Evolutionary conservation across 2,888 invertebrate genomes (phyloP).

Genomic region (Drosophila antonietae): DNA sequence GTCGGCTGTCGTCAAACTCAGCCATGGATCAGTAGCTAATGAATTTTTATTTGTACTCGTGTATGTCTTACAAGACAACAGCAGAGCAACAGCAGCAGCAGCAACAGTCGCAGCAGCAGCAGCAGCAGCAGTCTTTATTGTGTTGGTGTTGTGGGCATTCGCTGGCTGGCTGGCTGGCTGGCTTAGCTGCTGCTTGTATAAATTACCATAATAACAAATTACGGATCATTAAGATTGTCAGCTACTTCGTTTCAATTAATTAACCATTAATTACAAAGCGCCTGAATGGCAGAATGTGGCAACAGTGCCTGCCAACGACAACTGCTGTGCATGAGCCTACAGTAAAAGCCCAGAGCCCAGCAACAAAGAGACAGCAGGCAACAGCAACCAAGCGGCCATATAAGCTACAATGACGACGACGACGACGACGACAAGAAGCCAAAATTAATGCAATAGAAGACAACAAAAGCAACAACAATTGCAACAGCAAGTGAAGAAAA

Average conservation of each 20-base stretch:
- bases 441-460: conserved; percentile 80
- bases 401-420: conserved; percentile 51
- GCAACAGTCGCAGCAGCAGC: conserved; percentile 13
- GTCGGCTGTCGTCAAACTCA: conserved; percentile 77
- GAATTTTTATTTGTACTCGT: conserved; percentile 76
- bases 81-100: conserved; percentile 41
- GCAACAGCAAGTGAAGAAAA: conserved; percentile 75
- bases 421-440: conserved; percentile 69
- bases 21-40: conserved; percentile 72
- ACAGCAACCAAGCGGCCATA: conserved; percentile 59
- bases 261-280: conserved; percentile 81
- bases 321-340: conserved; percentile 69
- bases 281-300: conserved; percentile 78
- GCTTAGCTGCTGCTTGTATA: conserved; percentile 69
- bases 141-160: conserved; percentile 71
- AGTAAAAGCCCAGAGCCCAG: conserved; percentile 42
- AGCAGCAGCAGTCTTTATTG: conserved; percentile 47
- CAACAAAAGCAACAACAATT: conserved; percentile 43
- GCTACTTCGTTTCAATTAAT: conserved; percentile 82
- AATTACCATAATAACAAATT: conserved; percentile 82
- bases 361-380: conserved; percentile 44
- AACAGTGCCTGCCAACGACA: conserved; percentile 70
- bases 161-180: conserved; percentile 39
- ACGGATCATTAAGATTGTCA: conserved; percentile 82
- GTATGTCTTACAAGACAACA: conserved; percentile 76